Base-by-base conservation (phyloP, 2,888 invertebrate genomes). In the Polydrusus tereticollis region DNA sequence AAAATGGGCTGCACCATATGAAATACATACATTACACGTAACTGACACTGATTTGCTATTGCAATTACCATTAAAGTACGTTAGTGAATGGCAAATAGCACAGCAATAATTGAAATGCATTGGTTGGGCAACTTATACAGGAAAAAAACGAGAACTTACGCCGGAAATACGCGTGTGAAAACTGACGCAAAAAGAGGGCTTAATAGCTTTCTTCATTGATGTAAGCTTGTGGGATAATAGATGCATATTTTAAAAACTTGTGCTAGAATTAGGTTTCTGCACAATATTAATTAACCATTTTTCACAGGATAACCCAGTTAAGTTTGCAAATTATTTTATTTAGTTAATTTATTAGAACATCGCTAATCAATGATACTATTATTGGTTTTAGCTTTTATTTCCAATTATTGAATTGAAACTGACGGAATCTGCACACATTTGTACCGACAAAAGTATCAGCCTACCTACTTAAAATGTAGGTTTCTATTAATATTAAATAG, bases 1-100 rank as follows among this genome's bases (percentile, higher is more conserved):
- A 36, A 64, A 64, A 64, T 33, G 36, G 21, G 33, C 50, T 36
- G 47, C 36, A 33, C 52, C 20, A 64, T 64, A 20, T 26, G 45
- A 21, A 36, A 50, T 21, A 50, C 63, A 50, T 57, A 23, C 14
- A 65, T 65, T 65, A 57, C 18, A 8, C 38, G 38, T 65, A 65
- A 65, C 57, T 65, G 57, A 55, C 57, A 65, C 23, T 10, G 29
- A 55, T 55, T 55, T 55, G 18, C 29, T 26, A 55, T 10, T 29
- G 23, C 52, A 55, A 55, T 55, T 55, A 29, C 10, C 29, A 18
- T 55, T 50, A n/a, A 12, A 14, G 50, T 55, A 21, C 8, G 16
- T 55, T 29, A 26, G 16, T 50, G 12, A 8, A n/a, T 41, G 16
- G 16, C 14, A 1, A n/a, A 41, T 12, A 10, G 18, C 29, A 29